Evolutionary conservation across 1,140 invertebrate genomes (phyloP).

Genomic region (Papilio dardanus): DNA sequence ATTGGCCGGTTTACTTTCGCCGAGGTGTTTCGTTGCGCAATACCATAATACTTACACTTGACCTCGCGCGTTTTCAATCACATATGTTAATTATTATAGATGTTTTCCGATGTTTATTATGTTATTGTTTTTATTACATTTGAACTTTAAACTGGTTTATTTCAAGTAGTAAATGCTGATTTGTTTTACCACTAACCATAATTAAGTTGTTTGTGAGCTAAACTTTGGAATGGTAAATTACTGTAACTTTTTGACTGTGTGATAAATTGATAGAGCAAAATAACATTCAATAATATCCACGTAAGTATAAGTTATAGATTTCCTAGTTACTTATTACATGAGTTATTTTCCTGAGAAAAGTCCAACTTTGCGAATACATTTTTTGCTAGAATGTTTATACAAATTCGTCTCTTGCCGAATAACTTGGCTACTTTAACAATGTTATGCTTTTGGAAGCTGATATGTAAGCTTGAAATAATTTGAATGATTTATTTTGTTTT

Average conservation of each 20-base stretch:
- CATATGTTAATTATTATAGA: background rate
- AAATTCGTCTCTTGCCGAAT: background rate
- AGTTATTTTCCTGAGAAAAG: background rate
- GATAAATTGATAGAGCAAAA: background rate
- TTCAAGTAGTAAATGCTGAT: no score
- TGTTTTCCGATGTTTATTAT: conserved; percentile 10
- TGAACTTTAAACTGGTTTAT: no score
- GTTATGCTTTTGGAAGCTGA: background rate
- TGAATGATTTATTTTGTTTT: background rate
- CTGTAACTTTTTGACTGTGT: background rate
- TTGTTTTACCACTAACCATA: no score
- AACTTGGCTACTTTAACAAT: background rate
- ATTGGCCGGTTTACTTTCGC: conserved; percentile 75
- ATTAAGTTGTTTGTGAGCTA: background rate
- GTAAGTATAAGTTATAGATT: background rate
- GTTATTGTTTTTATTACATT: conserved; percentile 13
- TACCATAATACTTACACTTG: conserved; percentile 74
- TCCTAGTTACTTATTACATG: background rate
- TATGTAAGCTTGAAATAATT: background rate
- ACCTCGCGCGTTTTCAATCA: conserved; percentile 54
- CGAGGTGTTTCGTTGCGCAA: conserved; percentile 62
- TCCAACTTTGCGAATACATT: background rate
- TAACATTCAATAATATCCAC: background rate
- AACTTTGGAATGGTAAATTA: background rate
- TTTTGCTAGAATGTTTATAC: background rate